Evolutionary conservation across 2,113 vertebrate genomes (phyloP).

Genomic region (Perognathus longimembris): DNA sequence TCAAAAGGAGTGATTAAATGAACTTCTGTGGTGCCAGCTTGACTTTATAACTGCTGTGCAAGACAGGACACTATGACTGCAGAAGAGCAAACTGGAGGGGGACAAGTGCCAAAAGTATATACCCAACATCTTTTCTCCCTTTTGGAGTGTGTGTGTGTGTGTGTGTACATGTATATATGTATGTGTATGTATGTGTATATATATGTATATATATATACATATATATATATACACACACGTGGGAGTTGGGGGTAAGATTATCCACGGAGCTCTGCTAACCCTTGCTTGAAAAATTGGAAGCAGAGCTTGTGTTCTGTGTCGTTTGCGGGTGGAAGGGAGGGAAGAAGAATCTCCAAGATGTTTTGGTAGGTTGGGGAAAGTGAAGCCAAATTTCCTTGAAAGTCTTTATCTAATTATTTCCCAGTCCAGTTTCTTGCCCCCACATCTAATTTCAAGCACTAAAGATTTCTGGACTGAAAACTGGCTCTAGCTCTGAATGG

Average conservation of each 20-base stretch:
- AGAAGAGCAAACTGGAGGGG: conserved; percentile 25
- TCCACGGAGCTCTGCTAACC: background rate
- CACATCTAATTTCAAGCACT: background rate
- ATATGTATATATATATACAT: too few species aligned
- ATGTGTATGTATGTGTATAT: too few species aligned
- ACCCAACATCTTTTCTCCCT: background rate
- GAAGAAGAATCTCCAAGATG: background rate
- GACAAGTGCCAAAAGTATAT: background rate
- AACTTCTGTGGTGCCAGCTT: conserved; percentile 25
- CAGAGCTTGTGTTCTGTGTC: background rate
- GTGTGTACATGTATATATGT: too few species aligned
- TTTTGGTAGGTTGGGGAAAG: background rate
- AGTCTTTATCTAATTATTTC: background rate
- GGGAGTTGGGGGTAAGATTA: background rate
- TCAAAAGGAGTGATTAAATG: conserved; percentile 30
- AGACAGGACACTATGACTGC: conserved; percentile 32
- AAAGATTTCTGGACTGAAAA: background rate
- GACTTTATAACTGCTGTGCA: conserved; percentile 20
- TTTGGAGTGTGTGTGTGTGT: too few species aligned
- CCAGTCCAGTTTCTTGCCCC: background rate
- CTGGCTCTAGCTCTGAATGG: background rate
- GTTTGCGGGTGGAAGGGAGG: background rate
- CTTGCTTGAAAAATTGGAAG: background rate
- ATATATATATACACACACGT: too few species aligned
- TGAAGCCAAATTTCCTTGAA: background rate